Conservation (phyloP, 2,113 vertebrate species). For the Dasyprocta punctata region DNA sequence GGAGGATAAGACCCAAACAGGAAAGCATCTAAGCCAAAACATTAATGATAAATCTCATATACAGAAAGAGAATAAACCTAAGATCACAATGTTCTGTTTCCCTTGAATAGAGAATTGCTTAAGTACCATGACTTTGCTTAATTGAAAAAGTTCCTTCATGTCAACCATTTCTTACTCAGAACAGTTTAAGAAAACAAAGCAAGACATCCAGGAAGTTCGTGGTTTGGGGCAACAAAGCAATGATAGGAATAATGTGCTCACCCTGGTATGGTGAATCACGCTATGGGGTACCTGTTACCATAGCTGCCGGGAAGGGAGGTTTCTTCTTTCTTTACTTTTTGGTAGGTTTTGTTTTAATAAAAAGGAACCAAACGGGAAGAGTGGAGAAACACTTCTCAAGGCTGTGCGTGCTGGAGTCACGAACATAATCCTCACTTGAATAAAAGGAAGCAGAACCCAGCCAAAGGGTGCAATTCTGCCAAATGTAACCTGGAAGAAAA, state of each 20-base stretch:
- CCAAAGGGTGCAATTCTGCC: background rate
- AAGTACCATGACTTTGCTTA: background rate
- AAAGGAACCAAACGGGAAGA: constrained; percentile 46
- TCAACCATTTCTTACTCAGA: constrained; percentile 31
- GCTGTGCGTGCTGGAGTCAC: background rate
- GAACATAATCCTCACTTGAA: constrained; percentile 1
- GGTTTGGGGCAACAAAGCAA: background rate
- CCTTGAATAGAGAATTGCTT: background rate
- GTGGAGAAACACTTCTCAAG: constrained; percentile 40
- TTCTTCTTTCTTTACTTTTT: background rate
- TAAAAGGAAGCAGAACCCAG: background rate
- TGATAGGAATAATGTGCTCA: background rate
- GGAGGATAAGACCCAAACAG: background rate
- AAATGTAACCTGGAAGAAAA: background rate
- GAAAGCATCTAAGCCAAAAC: background rate
- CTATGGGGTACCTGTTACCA: background rate
- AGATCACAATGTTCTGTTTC: background rate
- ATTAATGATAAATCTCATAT: background rate
- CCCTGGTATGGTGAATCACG: background rate
- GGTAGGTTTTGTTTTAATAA: constrained; percentile 51
- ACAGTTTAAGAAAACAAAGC: constrained; percentile 56
- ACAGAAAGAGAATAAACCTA: background rate
- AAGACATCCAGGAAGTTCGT: constrained; percentile 61
- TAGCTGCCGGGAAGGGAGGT: background rate
- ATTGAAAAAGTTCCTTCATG: constrained; percentile 54